Evolutionary conservation across 1,140 invertebrate species (phyloP).

Genomic region (Atta cephalotes): DNA sequence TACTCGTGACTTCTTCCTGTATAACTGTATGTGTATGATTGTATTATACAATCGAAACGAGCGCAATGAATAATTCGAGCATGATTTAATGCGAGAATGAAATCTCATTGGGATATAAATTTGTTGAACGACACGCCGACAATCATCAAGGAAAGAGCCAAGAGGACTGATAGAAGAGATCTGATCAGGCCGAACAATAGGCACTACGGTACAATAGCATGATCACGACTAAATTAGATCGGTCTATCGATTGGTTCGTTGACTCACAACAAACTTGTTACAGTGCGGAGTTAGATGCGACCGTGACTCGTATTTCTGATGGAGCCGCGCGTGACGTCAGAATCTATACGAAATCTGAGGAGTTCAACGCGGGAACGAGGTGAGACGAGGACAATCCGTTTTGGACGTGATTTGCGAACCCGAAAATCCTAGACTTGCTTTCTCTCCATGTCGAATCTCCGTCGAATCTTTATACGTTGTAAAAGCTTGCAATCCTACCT

Average conservation of each 20-base stretch:
- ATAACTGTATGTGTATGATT: background rate
- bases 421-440: background rate
- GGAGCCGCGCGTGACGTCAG: constrained; percentile 37
- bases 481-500: background rate
- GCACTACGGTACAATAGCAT: constrained; percentile 38
- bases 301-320: constrained; percentile 39
- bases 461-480: background rate
- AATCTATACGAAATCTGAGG: constrained; percentile 19
- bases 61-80: background rate
- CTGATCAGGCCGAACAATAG: constrained; percentile 29
- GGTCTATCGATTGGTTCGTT: constrained; percentile 52
- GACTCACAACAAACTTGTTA: constrained; percentile 36
- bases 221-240: constrained; percentile 54
- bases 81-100: background rate
- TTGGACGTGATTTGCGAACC: background rate
- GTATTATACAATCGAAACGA: constrained; percentile 11
- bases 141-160: background rate
- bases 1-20: background rate
- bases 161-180: background rate
- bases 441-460: background rate
- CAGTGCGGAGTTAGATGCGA: constrained; percentile 18
- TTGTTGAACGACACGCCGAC: background rate
- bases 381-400: background rate
- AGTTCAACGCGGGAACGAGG: constrained; percentile 29
- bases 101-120: constrained; percentile 26